Evolutionary conservation across 2,888 invertebrate species (phyloP).

Genomic region (Acanthococcus lagerstroemiae): DNA sequence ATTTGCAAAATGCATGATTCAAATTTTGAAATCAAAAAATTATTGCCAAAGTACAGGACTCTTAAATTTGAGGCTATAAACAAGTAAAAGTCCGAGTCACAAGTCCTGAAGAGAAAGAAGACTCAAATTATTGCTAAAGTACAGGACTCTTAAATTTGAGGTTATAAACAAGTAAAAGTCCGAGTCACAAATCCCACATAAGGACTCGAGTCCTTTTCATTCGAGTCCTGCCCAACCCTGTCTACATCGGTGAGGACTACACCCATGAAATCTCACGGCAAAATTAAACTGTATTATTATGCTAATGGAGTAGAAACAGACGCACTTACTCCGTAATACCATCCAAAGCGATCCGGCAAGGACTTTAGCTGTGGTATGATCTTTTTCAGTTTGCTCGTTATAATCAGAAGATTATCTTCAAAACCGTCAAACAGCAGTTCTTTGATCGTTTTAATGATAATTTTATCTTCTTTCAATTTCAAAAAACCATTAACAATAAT

Average conservation of each 20-base stretch:
- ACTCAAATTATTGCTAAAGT: no score
- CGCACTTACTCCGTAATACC: slow-evolving; percentile 63
- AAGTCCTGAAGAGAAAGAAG: no score
- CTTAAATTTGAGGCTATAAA: neutral
- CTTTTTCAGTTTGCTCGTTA: slow-evolving; percentile 47
- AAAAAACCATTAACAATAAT: neutral
- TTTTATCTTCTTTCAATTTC: slow-evolving; percentile 39
- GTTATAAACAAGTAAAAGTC: no score
- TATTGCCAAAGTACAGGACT: neutral
- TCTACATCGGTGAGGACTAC: no score
- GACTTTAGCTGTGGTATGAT: slow-evolving; percentile 42
- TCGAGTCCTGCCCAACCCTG: no score
- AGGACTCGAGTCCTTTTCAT: no score
- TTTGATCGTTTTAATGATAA: slow-evolving; percentile 53
- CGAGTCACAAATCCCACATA: no score
- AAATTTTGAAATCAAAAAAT: no score
- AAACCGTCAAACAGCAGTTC: slow-evolving; percentile 74
- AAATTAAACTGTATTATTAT: neutral
- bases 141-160: no score
- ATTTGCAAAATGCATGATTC: no score
- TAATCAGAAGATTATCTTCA: slow-evolving; percentile 56
- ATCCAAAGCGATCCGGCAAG: slow-evolving; percentile 69
- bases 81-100: neutral
- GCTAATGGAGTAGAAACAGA: neutral
- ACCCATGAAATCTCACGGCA: slow-evolving; percentile 9